A percentile compares a stretch with the other conserved stretches of the same genome.
These are phyloP conservation scores for Chrysogorgia sp. DNA, from an alignment of 92 coral and sea anemone genomes.

Conservation along the genomic window DNA sequence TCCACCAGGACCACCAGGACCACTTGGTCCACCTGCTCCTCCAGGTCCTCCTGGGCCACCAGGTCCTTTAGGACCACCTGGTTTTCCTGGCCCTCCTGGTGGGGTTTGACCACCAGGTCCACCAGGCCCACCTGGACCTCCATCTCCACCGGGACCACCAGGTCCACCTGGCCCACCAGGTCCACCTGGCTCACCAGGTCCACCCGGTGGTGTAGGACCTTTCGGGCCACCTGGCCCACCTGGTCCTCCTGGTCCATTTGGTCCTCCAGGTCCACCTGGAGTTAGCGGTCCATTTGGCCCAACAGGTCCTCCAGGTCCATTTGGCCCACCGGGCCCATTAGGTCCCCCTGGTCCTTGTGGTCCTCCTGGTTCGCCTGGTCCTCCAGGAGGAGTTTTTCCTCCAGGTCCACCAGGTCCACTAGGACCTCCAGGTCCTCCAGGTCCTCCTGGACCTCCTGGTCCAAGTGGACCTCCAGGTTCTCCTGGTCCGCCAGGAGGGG, in stretches of 20 bases:
- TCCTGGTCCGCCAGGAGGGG: constrained; percentile 82
- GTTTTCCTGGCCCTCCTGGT: constrained; percentile 25
- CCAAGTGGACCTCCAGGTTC: constrained; percentile 79
- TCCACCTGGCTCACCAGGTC: constrained; percentile 52
- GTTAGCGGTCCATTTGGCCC: constrained; percentile 78
- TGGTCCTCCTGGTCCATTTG: constrained; percentile 65
- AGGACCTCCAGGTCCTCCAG: constrained; percentile 76
- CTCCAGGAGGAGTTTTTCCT: too few species aligned
- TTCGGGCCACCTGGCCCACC: constrained; percentile 70
- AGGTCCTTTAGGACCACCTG: constrained; percentile 12
- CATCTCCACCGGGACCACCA: constrained; percentile 13
- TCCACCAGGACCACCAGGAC: constrained; percentile 69
- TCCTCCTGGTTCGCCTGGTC: constrained; percentile 52
- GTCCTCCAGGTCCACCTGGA: constrained; percentile 74
- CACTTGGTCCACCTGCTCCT: constrained; percentile 63
- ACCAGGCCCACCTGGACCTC: constrained; percentile 38
- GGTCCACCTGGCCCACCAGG: constrained; percentile 54
- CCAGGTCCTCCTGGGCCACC: constrained; percentile 36
- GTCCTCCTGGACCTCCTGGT: constrained; percentile 80
- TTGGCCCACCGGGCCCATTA: constrained; percentile 75
- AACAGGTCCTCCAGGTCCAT: constrained; percentile 75
- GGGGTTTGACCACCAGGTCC: constrained; percentile 43
- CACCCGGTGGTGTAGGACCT: constrained; percentile 79
- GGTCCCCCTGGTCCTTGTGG: constrained; percentile 64
- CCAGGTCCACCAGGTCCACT: constrained; percentile 69